Percentiles rank a stretch among this genome's conserved stretches.
These are phyloP conservation scores for Tetramorium simillimum DNA, from an alignment of 1,140 invertebrate genomes.

Conservation along the genomic window DNA sequence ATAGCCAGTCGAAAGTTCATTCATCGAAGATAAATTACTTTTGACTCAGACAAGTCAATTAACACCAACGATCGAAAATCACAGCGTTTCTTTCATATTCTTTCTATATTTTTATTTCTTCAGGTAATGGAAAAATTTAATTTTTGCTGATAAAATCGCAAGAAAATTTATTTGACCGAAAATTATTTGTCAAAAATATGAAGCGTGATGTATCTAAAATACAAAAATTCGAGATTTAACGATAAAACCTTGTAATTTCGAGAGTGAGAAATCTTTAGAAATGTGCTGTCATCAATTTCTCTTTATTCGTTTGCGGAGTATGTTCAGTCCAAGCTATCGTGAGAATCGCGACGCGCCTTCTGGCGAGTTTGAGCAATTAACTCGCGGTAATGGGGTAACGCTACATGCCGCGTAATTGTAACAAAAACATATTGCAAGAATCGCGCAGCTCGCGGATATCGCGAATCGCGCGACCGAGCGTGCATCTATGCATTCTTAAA, in stretches of 20 bases:
- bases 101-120: background rate
- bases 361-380: constrained; percentile 54
- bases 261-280: background rate
- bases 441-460: background rate
- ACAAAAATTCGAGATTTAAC: background rate
- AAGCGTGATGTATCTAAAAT: background rate
- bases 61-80: background rate
- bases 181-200: background rate
- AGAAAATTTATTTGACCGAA: background rate
- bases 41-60: background rate
- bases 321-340: constrained; percentile 17
- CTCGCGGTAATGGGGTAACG: constrained; percentile 20
- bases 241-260: background rate
- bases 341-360: constrained; percentile 26
- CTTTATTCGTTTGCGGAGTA: background rate
- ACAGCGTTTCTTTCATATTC: background rate
- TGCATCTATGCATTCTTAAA: background rate
- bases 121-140: background rate
- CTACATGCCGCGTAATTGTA: constrained; percentile 40
- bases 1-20: background rate
- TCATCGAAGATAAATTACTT: background rate
- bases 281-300: background rate
- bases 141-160: background rate
- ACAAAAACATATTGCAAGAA: constrained; percentile 48
- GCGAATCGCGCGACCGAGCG: constrained; percentile 40